Conservation (phyloP, 2,113 vertebrate genomes). For the Pleuronectes platessa region DNA sequence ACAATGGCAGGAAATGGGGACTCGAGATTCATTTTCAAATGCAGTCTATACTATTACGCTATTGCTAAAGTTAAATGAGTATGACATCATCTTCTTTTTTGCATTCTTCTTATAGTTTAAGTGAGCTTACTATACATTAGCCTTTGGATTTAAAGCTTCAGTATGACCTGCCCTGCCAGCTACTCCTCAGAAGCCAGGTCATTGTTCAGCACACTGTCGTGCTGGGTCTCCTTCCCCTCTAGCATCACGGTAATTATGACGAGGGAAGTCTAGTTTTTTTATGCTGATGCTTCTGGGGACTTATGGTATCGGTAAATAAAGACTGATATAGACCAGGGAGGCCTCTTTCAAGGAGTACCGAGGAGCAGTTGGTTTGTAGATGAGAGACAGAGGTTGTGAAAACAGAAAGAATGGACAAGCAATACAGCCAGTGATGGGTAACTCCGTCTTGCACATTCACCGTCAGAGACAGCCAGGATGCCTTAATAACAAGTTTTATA, state of each 20-base stretch:
- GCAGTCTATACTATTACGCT: too few relatives aligned
- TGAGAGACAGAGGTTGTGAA: conserved; percentile 6
- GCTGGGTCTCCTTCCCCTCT: conserved; percentile 30
- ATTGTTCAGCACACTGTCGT: conserved; percentile 34
- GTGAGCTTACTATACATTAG: conserved; percentile 33
- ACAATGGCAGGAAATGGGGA: not conserved
- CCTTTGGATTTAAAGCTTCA: conserved; percentile 29
- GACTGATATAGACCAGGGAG: conserved; percentile 4
- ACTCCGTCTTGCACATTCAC: conserved; percentile 7
- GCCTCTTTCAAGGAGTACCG: conserved; percentile 3
- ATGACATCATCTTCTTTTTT: conserved; percentile 3
- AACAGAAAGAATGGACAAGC: conserved; percentile 14
- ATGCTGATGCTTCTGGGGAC: too few relatives aligned
- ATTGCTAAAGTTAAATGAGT: conserved; percentile 4
- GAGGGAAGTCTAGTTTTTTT: conserved; percentile 6
- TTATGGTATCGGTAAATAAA: too few relatives aligned
- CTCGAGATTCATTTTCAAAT: too few relatives aligned
- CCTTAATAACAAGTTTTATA: conserved; percentile 64
- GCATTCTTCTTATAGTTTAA: conserved; percentile 7
- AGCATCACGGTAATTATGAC: conserved; percentile 38
- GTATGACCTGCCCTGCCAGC: conserved; percentile 28
- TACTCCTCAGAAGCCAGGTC: conserved; percentile 37
- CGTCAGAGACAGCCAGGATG: conserved; percentile 24
- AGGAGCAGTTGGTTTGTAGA: not conserved
- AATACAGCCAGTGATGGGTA: conserved; percentile 4